A percentile compares a stretch with the other conserved stretches of the same genome.
Evolutionary conservation across 2,888 invertebrate genomes (phyloP).

Genomic region (Eulithis prunata): DNA sequence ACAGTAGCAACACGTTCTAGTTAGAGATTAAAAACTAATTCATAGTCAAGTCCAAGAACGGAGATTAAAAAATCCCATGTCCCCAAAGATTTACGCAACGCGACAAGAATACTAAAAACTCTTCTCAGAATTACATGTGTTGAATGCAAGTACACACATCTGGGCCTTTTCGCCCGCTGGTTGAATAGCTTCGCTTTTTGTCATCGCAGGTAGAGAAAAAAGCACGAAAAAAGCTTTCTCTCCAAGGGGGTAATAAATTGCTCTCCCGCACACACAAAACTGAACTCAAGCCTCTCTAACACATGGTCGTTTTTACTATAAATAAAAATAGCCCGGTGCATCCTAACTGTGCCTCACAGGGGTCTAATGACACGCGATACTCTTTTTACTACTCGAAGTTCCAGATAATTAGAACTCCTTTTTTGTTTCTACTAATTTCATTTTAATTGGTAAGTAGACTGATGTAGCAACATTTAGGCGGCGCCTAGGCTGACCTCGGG

Average conservation of each 20-base stretch:
- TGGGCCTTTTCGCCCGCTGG: conserved; percentile 43
- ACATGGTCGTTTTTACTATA: conserved; percentile 23
- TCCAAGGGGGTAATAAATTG: conserved; percentile 62
- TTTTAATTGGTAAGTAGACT: conserved; percentile 59
- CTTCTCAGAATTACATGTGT: conserved; percentile 46
- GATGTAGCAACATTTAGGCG: conserved; percentile 43
- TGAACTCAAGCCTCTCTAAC: conserved; percentile 20
- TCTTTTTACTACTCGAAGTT: conserved; percentile 61
- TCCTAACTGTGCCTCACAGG: conserved; percentile 53
- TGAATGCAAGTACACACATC: conserved; percentile 60
- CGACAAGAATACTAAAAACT: conserved; percentile 37
- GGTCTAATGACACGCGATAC: conserved; percentile 76
- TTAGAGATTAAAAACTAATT: conserved; percentile 34
- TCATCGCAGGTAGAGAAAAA: conserved; percentile 68
- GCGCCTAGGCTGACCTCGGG: conserved; percentile 41
- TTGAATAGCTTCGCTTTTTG: conserved; percentile 55
- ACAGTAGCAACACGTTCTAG: conserved; percentile 28
- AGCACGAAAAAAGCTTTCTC: conserved; percentile 60
- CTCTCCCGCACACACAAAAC: conserved; percentile 41
- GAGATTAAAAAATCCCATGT: conserved; percentile 38
- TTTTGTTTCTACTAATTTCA: conserved; percentile 61
- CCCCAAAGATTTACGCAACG: conserved; percentile 50
- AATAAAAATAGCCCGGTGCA: conserved; percentile 24
- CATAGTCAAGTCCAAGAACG: conserved; percentile 25
- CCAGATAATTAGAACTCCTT: conserved; percentile 69